These are phyloP conservation scores for Drosophila parvula DNA, from an alignment of 1,140 invertebrate species.

Conservation along the genomic window DNA sequence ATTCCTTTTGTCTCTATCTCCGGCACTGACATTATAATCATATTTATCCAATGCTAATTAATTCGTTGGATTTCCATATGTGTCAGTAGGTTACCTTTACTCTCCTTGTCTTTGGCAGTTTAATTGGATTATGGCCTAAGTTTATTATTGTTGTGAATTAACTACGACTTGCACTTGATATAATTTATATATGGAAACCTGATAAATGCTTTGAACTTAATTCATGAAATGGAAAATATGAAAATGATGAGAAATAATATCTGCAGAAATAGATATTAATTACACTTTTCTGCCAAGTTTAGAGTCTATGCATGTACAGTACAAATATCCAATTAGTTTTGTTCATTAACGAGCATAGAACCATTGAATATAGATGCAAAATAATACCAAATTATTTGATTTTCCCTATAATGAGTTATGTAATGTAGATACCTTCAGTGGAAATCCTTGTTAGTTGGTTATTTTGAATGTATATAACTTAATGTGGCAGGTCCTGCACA, in stretches of 20 bases:
- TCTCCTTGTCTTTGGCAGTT: background rate
- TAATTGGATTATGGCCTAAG: conserved; percentile 1
- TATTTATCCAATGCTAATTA: conserved; percentile 16
- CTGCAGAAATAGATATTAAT: background rate
- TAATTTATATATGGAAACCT: background rate
- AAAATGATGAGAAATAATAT: background rate
- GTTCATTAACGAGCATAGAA: background rate
- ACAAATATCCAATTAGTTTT: too few relatives aligned
- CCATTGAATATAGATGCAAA: background rate
- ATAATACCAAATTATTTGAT: background rate
- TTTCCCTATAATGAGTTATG: background rate
- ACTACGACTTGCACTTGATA: background rate
- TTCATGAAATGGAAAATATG: background rate
- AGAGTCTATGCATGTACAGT: too few relatives aligned
- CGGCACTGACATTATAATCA: background rate
- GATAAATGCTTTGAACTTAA: background rate
- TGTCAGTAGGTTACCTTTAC: background rate
- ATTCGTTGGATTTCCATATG: conserved; percentile 7
- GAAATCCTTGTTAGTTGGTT: background rate
- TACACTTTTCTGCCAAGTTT: too few relatives aligned
- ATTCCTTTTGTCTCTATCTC: background rate
- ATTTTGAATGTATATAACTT: too few relatives aligned
- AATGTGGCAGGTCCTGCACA: too few relatives aligned
- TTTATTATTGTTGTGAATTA: background rate
- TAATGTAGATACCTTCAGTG: background rate